These are phyloP conservation scores for Dioctria linearis DNA, from an alignment of 2,888 invertebrate genomes.

Conservation along the genomic window DNA sequence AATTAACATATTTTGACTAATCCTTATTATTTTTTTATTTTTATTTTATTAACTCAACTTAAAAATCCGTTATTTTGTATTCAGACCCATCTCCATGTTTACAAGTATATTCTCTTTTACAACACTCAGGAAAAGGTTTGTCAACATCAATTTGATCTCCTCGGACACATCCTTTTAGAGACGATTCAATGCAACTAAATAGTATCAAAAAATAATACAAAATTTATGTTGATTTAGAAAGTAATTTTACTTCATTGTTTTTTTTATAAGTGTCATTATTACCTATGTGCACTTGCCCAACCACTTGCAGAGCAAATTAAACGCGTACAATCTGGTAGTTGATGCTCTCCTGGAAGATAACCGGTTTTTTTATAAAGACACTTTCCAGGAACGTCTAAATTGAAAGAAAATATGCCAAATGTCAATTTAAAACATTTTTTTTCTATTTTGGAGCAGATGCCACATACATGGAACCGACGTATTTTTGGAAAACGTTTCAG, in stretches of 20 bases:
- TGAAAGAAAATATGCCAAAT: background rate
- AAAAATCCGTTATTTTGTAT: background rate
- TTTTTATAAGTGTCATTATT: background rate
- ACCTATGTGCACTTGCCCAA: constrained; percentile 51
- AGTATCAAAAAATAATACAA: no score
- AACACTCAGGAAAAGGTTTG: constrained; percentile 22
- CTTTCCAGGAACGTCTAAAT: constrained; percentile 45
- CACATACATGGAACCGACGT: constrained; percentile 22
- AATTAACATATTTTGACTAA: background rate
- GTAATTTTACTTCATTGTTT: no score
- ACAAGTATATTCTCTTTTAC: constrained; percentile 12
- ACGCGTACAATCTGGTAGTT: constrained; percentile 31
- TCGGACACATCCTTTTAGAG: background rate
- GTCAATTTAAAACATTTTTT: background rate
- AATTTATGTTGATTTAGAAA: no score
- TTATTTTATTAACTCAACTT: background rate
- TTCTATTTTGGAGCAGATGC: background rate
- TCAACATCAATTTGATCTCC: background rate
- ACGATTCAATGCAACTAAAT: background rate
- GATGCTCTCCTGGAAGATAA: constrained; percentile 46
- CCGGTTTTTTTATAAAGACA: constrained; percentile 28
- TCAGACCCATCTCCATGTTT: background rate
- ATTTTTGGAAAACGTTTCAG: constrained; percentile 33
- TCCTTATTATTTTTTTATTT: background rate
- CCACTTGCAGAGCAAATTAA: constrained; percentile 24